Percentiles rank a stretch among this genome's conserved stretches.
phyloP scores from a whole-genome alignment of 2,888 invertebrate species.

The Plagodis pulveraria region DNA sequence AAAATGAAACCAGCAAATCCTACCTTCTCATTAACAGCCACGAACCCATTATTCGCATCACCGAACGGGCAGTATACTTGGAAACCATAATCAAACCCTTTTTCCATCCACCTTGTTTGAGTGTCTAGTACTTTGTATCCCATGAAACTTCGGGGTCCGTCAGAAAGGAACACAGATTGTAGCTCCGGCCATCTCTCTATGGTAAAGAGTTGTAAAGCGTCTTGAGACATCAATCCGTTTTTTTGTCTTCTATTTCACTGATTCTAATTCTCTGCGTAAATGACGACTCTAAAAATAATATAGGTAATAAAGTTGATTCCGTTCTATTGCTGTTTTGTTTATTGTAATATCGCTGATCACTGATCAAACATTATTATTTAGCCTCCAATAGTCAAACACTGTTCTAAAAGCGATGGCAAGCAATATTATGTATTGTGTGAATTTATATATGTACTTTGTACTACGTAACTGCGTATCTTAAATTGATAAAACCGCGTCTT shows the following conservation, averaged over 20 bases:
- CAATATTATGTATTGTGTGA: no score
- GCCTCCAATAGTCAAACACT: no score
- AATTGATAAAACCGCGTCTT: no score
- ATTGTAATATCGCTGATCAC: no score
- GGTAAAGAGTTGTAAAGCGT: conserved; percentile 44
- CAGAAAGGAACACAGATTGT: conserved; percentile 41
- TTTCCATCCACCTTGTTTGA: conserved; percentile 55
- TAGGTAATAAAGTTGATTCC: no score
- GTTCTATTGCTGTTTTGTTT: no score
- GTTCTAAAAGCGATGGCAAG: no score
- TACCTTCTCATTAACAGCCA: conserved; percentile 61
- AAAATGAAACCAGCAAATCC: conserved; percentile 4
- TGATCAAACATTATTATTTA: no score
- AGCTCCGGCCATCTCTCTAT: conserved; percentile 51
- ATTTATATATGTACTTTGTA: no score
- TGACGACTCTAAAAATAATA: background rate
- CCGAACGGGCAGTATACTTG: conserved; percentile 71
- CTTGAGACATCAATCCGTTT: conserved; percentile 21
- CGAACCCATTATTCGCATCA: conserved; percentile 62
- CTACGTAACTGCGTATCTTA: no score
- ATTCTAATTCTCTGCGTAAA: background rate
- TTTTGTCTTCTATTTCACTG: background rate
- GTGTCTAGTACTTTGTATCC: conserved; percentile 64
- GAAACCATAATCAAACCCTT: conserved; percentile 51
- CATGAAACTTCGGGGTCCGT: conserved; percentile 61